Evolutionary conservation across 2,113 vertebrate species (phyloP), one percentile per base, ranked within the genome.

Genomic region (Rhabdomys dilectus): DNA sequence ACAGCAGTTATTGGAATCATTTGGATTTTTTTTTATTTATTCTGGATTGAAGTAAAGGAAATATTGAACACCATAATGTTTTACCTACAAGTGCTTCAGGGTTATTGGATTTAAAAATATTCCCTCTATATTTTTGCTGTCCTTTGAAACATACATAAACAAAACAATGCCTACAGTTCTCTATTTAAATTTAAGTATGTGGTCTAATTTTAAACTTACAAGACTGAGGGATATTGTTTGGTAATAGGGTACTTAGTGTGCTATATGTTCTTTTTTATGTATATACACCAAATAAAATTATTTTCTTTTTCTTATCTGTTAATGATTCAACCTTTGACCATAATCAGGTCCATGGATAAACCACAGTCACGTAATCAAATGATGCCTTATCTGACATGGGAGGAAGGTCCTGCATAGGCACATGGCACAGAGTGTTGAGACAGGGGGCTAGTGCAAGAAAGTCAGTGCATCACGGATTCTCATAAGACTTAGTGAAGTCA

Each of bases 31-130:
- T 34, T 89, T 36, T 39, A 51, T 62, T 48, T n/a, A 0, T 0
- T 31, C 42, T 15, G 58, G 24, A 78, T 56, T 58, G 73, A 56
- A 80, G 31, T 92, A 86, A 96, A 94, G 10, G n/a, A 75, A 84
- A n/a, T 85, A 77, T 22, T 29, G 92, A 95, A 94, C 1, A 26
- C 56, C 7, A 4, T 16, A 45, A 78, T 19, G 31, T 66, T 76
- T 97, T 6, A 3, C 48, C 24, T 72, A 51, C 17, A 58, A 42
- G 24, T 82, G 19, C 87, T 91, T 66, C 60, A 62, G 36, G 85
- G 70, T 72, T 58, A 48, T 10, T 39, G 75, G 13, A 60, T 24
- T 86, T 45, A 34, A 85, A 84, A 93, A 84, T 72, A 26, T 48
- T 15, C 12, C 2, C 26, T 51, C 15, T 39, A 4, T 75, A 80